Evolutionary conservation across 2,888 invertebrate genomes (phyloP), one percentile per base, ranked within the genome.

Genomic region (Caenorhabditis sp.): DNA sequence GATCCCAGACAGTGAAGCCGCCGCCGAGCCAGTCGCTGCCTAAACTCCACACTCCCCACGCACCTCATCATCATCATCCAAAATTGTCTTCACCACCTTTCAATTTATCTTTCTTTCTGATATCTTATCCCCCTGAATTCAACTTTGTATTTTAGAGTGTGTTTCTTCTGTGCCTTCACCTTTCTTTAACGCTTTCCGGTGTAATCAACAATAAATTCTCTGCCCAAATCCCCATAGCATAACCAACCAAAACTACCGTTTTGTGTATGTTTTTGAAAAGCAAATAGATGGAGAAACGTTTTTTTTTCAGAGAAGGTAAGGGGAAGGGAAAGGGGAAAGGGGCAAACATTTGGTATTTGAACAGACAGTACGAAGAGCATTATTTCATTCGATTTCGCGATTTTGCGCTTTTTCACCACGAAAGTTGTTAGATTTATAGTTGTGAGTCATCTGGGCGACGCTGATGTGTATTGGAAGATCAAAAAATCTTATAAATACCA

Each of bases 1-100:
- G 56, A 79, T 82, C 56, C 82, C 82, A 60, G 72, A 72, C 68
- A 82, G 78, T 64, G 82, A 82, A 74, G 72, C 58, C 18, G 78
- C 74, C 47, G 78, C 82, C 32, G 82, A 82, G 67, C 26, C 72
- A 22, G 82, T 74, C 44, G 56, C 78, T 24, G 76, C 76, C 65
- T 81, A 71, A 70, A 50, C 40, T 18, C 53, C 58, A 72, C 58
- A 47, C 47, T 64, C 56, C 47, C 53, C 40, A 70, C 32, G 32
- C 35, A 65, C 56, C 22, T 50, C 62, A 65, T 47, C 47, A 47
- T 47, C 47, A 47, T n/a, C n/a, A n/a, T n/a, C 47, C 47, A 65
- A 35, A 20, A 26, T 53, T 65, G 47, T 18, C 47, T 47, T 47
- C 47, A 47, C n/a, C n/a, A 18, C 67, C 60, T 76, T 61, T 67